Evolutionary conservation across 2,888 invertebrate genomes (phyloP), one percentile per base, ranked within the genome.

Genomic region (Tetragnatha montana): DNA sequence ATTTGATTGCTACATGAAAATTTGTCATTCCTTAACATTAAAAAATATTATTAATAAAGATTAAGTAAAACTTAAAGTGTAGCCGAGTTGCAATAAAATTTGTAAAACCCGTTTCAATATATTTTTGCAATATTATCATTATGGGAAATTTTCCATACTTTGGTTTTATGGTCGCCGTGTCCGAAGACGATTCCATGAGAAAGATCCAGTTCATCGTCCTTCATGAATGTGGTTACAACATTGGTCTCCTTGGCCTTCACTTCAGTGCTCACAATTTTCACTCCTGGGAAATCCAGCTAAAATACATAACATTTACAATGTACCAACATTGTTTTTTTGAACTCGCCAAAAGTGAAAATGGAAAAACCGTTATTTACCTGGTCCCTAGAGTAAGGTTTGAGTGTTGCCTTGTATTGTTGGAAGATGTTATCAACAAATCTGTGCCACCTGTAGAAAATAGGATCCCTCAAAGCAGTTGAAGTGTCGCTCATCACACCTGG

Each of bases 371-470:
- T 12, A 68, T 91, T 92, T 93, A 96, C 96, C 94, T 95, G 94
- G 73, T 94, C 94, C 7, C 93, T 92, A 0, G 94, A 94, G 93
- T 97, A 97, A 2, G 96, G 94, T 0, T 95, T 94, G 50, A 97
- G 94, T 17, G 95, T 95, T 89, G 94, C 94, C 93, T 97, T 97
- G 93, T 96, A 96, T 91, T 95, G 95, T 92, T 95, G 95, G 95
- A 97, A 97, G 50, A 97, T 94, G 92, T 96, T 96, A 92, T 97
- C 96, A 22, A 97, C 94, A 93, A 95, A 96, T 0, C 96, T 95
- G 92, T 97, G 97, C 96, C 96, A 97, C 93, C 96, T 95, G 94
- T 97, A 97, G 94, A 97, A 97, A 19, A 96, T 94, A 0, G 97
- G 97, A 94, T 97, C 97, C 1, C 97, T 94, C 97, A 97, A 97